These are phyloP conservation scores for Dynastes grantii DNA, from an alignment of 2,888 invertebrate species.

Conservation along the genomic window DNA sequence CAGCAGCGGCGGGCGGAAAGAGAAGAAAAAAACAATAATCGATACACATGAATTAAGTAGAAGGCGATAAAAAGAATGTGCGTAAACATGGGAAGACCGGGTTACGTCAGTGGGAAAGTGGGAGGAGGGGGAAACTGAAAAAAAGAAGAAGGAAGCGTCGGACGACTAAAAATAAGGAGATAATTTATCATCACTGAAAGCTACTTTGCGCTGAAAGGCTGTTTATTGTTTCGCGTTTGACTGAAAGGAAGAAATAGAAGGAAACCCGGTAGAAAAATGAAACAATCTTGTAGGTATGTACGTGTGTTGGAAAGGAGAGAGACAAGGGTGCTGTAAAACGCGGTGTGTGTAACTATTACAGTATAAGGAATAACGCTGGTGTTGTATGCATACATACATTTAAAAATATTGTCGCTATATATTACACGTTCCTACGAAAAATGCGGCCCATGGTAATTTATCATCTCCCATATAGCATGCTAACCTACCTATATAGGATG, in stretches of 20 bases:
- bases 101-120: neutral
- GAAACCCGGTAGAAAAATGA: conserved; percentile 44
- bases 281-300: conserved; percentile 47
- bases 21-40: conserved; percentile 35
- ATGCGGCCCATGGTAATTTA: conserved; percentile 12
- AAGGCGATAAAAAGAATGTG: conserved; percentile 17
- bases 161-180: conserved; percentile 38
- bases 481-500: neutral
- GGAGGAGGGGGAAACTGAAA: neutral
- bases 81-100: conserved; percentile 17
- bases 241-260: conserved; percentile 36
- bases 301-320: neutral
- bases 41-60: conserved; percentile 32
- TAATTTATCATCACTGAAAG: conserved; percentile 53
- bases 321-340: neutral
- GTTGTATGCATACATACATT: conserved; percentile 23
- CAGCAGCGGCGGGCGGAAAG: neutral
- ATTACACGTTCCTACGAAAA: neutral
- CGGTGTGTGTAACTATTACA: conserved; percentile 42
- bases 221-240: conserved; percentile 52
- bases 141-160: neutral
- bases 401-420: conserved; percentile 41
- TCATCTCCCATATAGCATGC: conserved; percentile 1
- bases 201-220: conserved; percentile 52
- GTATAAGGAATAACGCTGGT: conserved; percentile 4